Evolutionary conservation across 2,888 invertebrate species (phyloP).

Genomic region (Hemithea aestivaria): DNA sequence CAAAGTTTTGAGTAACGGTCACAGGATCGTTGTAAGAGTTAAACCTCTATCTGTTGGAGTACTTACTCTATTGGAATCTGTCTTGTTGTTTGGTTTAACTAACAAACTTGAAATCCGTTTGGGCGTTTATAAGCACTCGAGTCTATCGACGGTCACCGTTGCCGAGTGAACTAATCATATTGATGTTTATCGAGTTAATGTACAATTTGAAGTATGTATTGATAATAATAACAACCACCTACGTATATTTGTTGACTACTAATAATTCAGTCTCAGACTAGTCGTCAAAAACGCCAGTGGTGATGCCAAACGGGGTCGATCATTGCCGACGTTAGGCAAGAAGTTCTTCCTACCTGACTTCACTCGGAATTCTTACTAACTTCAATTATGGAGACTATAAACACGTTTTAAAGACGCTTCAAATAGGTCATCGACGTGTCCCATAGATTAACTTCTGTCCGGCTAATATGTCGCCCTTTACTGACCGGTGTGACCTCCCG

Average conservation of each 20-base stretch:
- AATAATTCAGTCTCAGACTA: no score
- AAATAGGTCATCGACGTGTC: conserved; percentile 31
- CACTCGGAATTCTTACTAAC: no score
- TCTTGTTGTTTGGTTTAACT: conserved; percentile 47
- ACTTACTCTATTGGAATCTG: conserved; percentile 51
- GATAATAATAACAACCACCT: no score
- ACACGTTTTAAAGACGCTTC: no score
- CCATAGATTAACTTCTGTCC: conserved; percentile 38
- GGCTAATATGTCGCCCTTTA: conserved; percentile 22
- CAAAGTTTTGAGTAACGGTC: conserved; percentile 75
- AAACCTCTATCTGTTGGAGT: conserved; percentile 55
- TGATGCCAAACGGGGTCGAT: no score
- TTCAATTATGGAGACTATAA: no score
- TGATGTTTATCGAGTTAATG: conserved; percentile 7
- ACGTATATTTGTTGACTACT: no score
- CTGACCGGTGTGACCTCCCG: conserved; percentile 20
- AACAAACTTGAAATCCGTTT: conserved; percentile 43
- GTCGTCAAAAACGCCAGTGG: no score
- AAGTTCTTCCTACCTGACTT: no score
- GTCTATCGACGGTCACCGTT: conserved; percentile 14
- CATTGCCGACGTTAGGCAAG: no score
- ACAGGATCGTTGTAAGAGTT: conserved; percentile 65
- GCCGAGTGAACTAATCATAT: conserved; percentile 13
- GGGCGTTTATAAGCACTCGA: conserved; percentile 22
- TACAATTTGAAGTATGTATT: neutral